Conservation (phyloP, 2,888 invertebrate genomes). For the Caenorhabditis virilis region DNA sequence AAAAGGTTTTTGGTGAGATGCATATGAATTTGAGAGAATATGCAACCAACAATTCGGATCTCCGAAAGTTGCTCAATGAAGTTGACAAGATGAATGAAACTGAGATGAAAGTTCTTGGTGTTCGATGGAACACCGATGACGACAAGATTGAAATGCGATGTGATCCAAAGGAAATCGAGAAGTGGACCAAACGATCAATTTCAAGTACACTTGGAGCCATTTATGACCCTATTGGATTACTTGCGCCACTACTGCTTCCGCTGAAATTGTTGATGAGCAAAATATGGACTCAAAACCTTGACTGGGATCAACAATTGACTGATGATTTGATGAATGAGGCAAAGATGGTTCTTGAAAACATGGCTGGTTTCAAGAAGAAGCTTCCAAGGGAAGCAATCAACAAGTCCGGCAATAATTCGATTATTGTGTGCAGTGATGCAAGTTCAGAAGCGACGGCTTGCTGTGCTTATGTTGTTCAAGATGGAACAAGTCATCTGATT, state of each 20-base stretch:
- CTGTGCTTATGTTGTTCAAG: background rate
- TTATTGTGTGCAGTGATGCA: conserved; percentile 17
- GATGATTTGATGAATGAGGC: no score
- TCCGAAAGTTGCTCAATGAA: background rate
- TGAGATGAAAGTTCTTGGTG: background rate
- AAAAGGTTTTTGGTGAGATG: background rate
- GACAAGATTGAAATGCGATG: background rate
- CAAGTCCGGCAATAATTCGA: background rate
- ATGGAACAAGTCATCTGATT: background rate
- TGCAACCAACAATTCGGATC: conserved; percentile 30
- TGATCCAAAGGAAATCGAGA: background rate
- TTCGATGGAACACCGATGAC: background rate
- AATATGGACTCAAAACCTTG: no score
- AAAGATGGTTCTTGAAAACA: background rate
- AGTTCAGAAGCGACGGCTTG: background rate
- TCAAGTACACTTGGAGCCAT: no score
- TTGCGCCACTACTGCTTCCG: no score
- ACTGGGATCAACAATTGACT: no score
- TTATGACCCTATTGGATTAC: no score
- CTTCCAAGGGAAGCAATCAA: background rate
- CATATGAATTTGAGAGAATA: conserved; percentile 32
- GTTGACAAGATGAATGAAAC: background rate
- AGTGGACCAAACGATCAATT: no score
- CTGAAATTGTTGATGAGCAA: no score
- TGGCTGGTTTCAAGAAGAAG: background rate